Evolutionary conservation across 1,140 invertebrate genomes (phyloP), one percentile per base, ranked within the genome.

Genomic region (Dendroctonus valens): DNA sequence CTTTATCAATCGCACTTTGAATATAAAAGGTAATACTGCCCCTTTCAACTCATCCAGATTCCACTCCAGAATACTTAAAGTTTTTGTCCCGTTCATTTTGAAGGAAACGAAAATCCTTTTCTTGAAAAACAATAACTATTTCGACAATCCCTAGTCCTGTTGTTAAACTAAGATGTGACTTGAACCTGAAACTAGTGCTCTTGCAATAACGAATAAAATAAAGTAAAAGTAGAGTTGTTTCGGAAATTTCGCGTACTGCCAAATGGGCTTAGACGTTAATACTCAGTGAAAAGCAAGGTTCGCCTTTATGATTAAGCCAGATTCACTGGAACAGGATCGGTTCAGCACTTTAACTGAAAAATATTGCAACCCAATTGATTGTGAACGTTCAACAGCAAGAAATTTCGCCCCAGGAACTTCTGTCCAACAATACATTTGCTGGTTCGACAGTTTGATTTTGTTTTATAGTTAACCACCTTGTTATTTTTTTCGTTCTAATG

Each of bases 221-320:
- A 63, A 63, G 61, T 42, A 52, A 9, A 15, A 39, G 50, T 48
- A 41, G 39, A 54, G 15, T 38, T 52, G 51, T 63, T 63, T 53
- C 40, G 41, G 51, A 55, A 63, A 63, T 54, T 46, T 55, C 52
- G n/a, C 41, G 40, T 8, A 26, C 15, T 4, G 42, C 49, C 40
- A 42, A 63, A 63, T 63, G 61, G 61, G 26, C 41, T 63, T 42
- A 26, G 61, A 63, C 61, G 49, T 63, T 63, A 63, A 46, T 46
- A 41, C 52, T 53, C 38, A 12, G n/a, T 55, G 11, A 46, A 37
- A 46, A 61, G 41, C 42, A 4, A 61, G 39, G n/a, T 63, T 63
- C 55, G 53, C 61, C 55, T 63, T 63, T 63, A 63, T 63, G 38
- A 52, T 61, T 59, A 48, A 59, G 48, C 12, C 46, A 57, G 39